Base-by-base conservation (phyloP, 2,888 invertebrate species). In the Dicyrtomina minuta region DNA sequence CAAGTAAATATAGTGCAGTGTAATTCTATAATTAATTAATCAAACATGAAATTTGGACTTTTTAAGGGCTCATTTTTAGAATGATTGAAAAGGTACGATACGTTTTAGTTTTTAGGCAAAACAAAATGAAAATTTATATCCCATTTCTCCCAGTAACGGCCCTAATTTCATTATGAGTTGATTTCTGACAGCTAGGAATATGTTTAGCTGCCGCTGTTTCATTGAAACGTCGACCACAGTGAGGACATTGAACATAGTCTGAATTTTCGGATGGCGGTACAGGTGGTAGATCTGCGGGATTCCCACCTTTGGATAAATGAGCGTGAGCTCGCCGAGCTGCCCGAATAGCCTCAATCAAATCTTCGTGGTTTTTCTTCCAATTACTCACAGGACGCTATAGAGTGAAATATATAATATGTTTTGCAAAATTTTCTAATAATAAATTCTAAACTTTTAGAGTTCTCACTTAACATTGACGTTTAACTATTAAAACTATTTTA, bases 291-390 rank as follows among this genome's bases (percentile, higher is more conserved):
- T 94, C 93, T 70, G 90, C 88, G 41, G 94, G 82, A 80, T 93
- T 92, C 74, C 93, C 94, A 59, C 96, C 96, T 10, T 87, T 88
- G 3, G 89, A 89, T 53, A 93, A 81, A 81, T 92, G 89, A 0
- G 87, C 88, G 81, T 92, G 90, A 79, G 88, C 90, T 83, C 88
- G 88, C 81, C 93, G 95, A 1, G 97, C 97, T 8, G 92, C 91
- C 49, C 95, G 87, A 75, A 98, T 94, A 1, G 94, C 89, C 71
- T 87, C 86, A 76, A 97, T 91, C 82, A 98, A 96, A 79, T 96
- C 93, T 81, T 93, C 90, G 84, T 98, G 98, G 79, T 95, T 91
- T 81, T 89, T 88, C 4, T 95, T 86, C 98, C 98, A 98, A 83
- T 89, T 90, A 77, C 81, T 80, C 74, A 53, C 55, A 26, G 68